phyloP scores from a whole-genome alignment of 2,797 vertebrate genomes.

The Myripristis murdjan region DNA sequence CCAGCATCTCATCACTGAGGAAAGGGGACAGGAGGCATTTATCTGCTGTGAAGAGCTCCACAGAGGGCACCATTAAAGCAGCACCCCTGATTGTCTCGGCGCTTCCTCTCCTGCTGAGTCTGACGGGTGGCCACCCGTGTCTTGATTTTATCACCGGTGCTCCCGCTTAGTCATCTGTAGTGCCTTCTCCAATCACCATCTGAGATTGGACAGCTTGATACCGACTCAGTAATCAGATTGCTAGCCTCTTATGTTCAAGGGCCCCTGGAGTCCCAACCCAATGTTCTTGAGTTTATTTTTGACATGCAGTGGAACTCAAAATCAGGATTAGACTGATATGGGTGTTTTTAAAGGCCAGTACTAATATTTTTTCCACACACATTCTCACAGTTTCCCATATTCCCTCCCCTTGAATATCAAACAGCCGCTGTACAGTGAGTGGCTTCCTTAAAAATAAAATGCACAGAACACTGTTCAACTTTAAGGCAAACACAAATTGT shows the following conservation, averaged over 20 bases:
- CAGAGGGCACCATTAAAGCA: slow-evolving; percentile 29
- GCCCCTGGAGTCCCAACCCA: slow-evolving; percentile 2
- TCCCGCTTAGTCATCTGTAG: slow-evolving; percentile 43
- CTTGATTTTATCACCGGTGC: slow-evolving; percentile 53
- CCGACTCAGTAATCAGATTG: slow-evolving; percentile 56
- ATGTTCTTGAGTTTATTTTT: slow-evolving; percentile 25
- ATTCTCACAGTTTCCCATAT: too few species aligned
- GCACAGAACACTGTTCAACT: too few species aligned
- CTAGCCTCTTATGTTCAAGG: slow-evolving; percentile 33
- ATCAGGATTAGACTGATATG: too few species aligned
- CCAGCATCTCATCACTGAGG: slow-evolving; percentile 27
- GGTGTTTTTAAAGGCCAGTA: too few species aligned
- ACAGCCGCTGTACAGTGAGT: too few species aligned
- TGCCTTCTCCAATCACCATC: slow-evolving; percentile 52
- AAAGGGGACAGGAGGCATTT: slow-evolving; percentile 38
- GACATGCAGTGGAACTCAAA: not conserved
- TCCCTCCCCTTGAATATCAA: too few species aligned
- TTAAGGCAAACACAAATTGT: too few species aligned
- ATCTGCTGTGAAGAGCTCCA: slow-evolving; percentile 27
- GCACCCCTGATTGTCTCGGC: slow-evolving; percentile 49
- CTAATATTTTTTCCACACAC: too few species aligned
- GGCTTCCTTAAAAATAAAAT: too few species aligned
- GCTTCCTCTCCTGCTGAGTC: slow-evolving; percentile 45
- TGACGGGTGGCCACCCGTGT: slow-evolving; percentile 43
- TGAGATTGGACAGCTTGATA: slow-evolving; percentile 54